Percentiles rank a stretch among this genome's conserved stretches.
These are phyloP conservation scores for Sceloporus undulatus DNA, from an alignment of 2,113 vertebrate species.

Conservation along the genomic window DNA sequence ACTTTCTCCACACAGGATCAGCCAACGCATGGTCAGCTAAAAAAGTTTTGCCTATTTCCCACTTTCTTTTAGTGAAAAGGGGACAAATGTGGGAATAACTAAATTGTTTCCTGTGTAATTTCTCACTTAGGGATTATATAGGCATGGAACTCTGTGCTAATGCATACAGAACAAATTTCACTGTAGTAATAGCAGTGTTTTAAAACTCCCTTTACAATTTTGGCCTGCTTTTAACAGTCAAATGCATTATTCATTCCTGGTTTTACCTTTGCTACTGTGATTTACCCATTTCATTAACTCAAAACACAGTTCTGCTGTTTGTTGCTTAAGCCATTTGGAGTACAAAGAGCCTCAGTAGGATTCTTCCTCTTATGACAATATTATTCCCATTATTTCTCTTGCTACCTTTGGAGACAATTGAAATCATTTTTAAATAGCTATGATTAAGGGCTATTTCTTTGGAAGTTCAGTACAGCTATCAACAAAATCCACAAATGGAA, in stretches of 20 bases:
- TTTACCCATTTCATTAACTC: constrained; percentile 37
- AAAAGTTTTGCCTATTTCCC: constrained; percentile 12
- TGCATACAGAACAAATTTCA: constrained; percentile 24
- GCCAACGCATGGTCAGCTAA: neutral
- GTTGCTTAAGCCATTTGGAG: constrained; percentile 37
- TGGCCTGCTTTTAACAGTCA: constrained; percentile 35
- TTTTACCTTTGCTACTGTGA: constrained; percentile 43
- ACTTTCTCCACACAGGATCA: neutral
- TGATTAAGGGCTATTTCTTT: constrained; percentile 38
- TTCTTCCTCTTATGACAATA: constrained; percentile 47
- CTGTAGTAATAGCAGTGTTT: constrained; percentile 17
- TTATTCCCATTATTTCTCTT: constrained; percentile 40
- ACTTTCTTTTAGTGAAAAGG: neutral
- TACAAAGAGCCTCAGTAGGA: constrained; percentile 5
- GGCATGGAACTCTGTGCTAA: neutral
- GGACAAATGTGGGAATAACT: constrained; percentile 1
- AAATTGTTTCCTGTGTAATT: constrained; percentile 21
- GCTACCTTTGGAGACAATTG: neutral
- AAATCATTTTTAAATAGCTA: constrained; percentile 5
- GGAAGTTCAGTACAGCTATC: constrained; percentile 10
- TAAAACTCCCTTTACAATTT: constrained; percentile 31
- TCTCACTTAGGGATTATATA: constrained; percentile 10
- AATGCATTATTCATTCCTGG: constrained; percentile 38
- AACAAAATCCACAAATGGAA: neutral
- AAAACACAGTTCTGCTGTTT: constrained; percentile 38